Conservation (phyloP, 2,113 vertebrate genomes). For the Amphiprion ocellaris region DNA sequence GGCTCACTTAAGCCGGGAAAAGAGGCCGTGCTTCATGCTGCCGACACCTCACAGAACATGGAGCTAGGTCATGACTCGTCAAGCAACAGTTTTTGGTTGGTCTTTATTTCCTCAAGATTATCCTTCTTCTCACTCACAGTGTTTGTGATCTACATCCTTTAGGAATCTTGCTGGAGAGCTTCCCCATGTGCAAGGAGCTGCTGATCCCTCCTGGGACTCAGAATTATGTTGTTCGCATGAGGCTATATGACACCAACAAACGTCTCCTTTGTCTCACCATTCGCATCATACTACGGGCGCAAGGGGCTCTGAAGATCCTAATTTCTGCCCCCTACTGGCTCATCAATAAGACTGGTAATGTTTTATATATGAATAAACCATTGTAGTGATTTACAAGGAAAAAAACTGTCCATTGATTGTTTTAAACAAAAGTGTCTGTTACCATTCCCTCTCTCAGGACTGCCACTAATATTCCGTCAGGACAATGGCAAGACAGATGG, state of each 20-base stretch:
- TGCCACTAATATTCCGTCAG: constrained; percentile 97
- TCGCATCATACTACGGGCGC: constrained; percentile 92
- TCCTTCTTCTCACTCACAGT: background rate
- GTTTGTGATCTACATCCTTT: background rate
- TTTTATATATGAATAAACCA: background rate
- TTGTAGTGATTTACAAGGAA: too few species aligned
- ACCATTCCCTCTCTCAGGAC: constrained; percentile 80
- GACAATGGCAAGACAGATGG: constrained; percentile 94
- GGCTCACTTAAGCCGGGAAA: constrained; percentile 93
- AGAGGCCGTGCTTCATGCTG: constrained; percentile 91
- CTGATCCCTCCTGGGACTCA: constrained; percentile 96
- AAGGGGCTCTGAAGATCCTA: constrained; percentile 94
- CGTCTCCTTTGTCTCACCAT: constrained; percentile 93
- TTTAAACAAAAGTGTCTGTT: background rate
- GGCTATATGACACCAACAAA: constrained; percentile 91
- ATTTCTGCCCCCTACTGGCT: constrained; percentile 96
- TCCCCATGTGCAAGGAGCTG: constrained; percentile 93
- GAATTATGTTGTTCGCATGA: constrained; percentile 96
- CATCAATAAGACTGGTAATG: constrained; percentile 94
- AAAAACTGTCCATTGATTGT: background rate
- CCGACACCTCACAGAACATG: constrained; percentile 96
- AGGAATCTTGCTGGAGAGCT: constrained; percentile 95
- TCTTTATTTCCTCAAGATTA: background rate
- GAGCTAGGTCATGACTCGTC: constrained; percentile 89
- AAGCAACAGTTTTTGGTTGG: background rate